phyloP scores from a whole-genome alignment of 2,113 vertebrate species.

The Callorhinus ursinus region DNA sequence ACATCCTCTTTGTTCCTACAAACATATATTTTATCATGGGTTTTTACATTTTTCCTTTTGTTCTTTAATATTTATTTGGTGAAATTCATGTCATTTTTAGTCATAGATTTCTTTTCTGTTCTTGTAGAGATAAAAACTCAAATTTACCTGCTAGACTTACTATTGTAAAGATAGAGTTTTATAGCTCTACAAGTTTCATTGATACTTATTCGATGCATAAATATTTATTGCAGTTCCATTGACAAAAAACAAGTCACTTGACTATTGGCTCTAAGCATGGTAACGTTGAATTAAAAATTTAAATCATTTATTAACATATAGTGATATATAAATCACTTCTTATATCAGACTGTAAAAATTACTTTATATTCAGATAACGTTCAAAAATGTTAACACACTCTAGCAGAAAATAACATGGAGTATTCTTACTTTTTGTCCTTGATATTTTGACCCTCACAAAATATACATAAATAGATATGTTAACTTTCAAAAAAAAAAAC shows the following conservation, averaged over 20 bases:
- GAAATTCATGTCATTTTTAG: not conserved
- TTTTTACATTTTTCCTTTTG: not conserved
- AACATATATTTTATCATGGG: not conserved
- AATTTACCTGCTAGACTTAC: slow-evolving; percentile 60
- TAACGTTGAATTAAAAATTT: not conserved
- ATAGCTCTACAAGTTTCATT: not conserved
- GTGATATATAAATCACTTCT: not conserved
- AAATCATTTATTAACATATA: not conserved
- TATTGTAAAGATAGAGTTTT: slow-evolving; percentile 18
- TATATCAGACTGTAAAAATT: not conserved
- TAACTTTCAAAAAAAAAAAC: not conserved
- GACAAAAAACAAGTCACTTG: not conserved
- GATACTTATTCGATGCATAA: not conserved
- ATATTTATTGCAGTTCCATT: not conserved
- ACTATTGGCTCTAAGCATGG: not conserved
- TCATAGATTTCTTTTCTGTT: slow-evolving; percentile 56
- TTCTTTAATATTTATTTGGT: slow-evolving; percentile 62
- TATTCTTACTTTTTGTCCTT: not conserved
- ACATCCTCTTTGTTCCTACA: not conserved
- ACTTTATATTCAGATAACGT: not conserved
- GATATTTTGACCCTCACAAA: not conserved
- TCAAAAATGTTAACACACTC: not conserved
- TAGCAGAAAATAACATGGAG: not conserved
- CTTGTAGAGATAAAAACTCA: slow-evolving; percentile 49
- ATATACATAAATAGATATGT: not conserved